Base-by-base conservation (phyloP, 1,140 invertebrate genomes). In the Zaprionus inermis region DNA sequence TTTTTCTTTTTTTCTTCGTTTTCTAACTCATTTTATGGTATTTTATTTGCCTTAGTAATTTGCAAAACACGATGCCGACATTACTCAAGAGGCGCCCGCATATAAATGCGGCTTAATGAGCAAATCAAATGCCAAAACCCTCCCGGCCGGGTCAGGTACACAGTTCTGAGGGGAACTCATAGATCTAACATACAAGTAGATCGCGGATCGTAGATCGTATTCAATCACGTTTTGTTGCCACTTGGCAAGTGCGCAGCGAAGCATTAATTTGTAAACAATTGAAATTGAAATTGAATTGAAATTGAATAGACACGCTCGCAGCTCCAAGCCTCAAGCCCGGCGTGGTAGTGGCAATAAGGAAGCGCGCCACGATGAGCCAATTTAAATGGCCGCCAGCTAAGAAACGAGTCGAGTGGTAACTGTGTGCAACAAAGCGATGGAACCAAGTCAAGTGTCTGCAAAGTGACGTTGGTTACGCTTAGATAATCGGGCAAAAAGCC, bases 181-280 rank as follows among this genome's bases (percentile, higher is more conserved):
- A 41, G 51, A 66, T 51, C 28, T 58, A 49, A 46, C 38, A 72
- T 78, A 60, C 38, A 51, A 36, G 54, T 20, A 41, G 28, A 67
- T 67, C 46, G 28, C 16, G 49, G 54, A 74, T 75, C 61, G 68
- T 66, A 55, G 59, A 16, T 69, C 54, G 49, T 24, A 60, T 64
- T 69, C 72, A 28, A 28, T 28, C 76, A 68, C 76, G 69, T 83
- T 79, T 70, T 55, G 63, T 54, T 49, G 65, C 57, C 57, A 14
- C 75, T 68, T 66, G 76, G 54, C 72, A 77, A 88, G 75, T 79
- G 83, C 69, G 52, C 77, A 86, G 46, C 73, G 55, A 63, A 77
- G 70, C 83, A 82, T 72, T 71, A 88, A 86, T 30, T 70, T 73
- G 65, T 70, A 80, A 83, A 86, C 79, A 83, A 86, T 88, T 88